Percentiles rank a stretch among this genome's conserved stretches.
These are phyloP conservation scores for Anguilla anguilla DNA, from an alignment of 2,797 vertebrate species.

Conservation along the genomic window DNA sequence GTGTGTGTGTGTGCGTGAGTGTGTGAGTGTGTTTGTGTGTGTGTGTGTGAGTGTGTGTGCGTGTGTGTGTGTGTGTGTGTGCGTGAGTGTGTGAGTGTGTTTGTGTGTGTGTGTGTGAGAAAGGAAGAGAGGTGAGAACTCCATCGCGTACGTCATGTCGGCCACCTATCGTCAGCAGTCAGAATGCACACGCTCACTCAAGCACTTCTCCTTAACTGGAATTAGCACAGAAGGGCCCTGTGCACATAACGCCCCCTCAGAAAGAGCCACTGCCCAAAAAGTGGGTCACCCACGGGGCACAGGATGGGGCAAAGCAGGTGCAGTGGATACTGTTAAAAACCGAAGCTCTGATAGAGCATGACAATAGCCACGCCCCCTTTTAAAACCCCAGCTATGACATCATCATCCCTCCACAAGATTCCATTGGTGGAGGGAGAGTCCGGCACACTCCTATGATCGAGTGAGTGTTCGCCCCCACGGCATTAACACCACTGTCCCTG, in stretches of 20 bases:
- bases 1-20: not conserved
- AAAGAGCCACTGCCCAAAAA: not conserved
- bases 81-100: not conserved
- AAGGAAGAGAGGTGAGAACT: not conserved
- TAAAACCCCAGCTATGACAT: not conserved
- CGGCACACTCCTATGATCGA: not conserved
- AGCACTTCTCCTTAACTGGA: not conserved
- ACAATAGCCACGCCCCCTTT: not conserved
- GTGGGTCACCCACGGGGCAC: too few relatives aligned
- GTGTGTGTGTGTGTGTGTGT: not conserved
- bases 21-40: not conserved
- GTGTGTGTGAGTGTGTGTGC: not conserved
- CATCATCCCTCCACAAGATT: not conserved
- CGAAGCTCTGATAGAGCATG: not conserved
- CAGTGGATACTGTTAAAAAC: not conserved
- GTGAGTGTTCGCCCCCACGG: not conserved
- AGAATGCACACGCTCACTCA: conserved; percentile 2
- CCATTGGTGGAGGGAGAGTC: not conserved
- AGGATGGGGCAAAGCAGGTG: not conserved
- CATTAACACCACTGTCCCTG: not conserved
- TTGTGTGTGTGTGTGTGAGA: not conserved
- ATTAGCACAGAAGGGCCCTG: too few relatives aligned
- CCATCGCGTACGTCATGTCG: not conserved
- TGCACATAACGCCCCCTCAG: not conserved
- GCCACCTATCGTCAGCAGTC: not conserved